Base-by-base conservation (phyloP, 2,888 invertebrate species). In the Mechanitis mazaeus region DNA sequence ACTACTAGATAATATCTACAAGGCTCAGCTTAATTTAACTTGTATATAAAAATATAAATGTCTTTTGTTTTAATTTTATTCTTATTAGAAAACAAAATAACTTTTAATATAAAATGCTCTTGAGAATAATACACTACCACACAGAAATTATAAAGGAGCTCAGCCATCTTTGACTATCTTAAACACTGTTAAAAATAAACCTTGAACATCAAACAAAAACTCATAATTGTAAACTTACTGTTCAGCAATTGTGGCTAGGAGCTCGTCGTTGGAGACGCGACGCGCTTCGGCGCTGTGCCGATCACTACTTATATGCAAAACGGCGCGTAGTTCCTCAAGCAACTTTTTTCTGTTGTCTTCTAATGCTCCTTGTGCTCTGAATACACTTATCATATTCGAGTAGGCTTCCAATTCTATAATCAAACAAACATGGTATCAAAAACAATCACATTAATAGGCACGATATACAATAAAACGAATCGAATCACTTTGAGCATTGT, bases 221-320 rank as follows among this genome's bases (percentile, higher is more conserved):
- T 66, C 42, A 42, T 61, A 73, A 74, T 78, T 74, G 68, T 73
- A 60, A 70, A 91, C 93, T 93, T 92, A 97, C 97, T 94, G 94
- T 80, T 97, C 95, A 72, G 97, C 97, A 82, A 98, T 95, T 62
- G 96, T 95, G 71, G 94, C 93, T 72, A 97, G 91, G 82, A 95
- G 93, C 83, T 98, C 97, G 89, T 97, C 97, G 87, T 97, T 97
- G 61, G 96, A 95, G 75, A 96, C 97, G 84, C 97, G 93, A 73
- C 97, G 92, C 73, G 97, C 93, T 91, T 98, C 98, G 60, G 97
- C 97, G 76, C 95, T 94, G 87, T 98, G 97, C 73, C 98, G 92
- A 84, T 98, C 98, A 79, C 94, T 93, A 66, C 96, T 94, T 83
- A 98, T 97, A 86, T 96, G 96, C 83, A 95, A 92, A 79, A 93